Base-by-base conservation (phyloP, 2,888 invertebrate genomes). In the Agrilus cyanescens region DNA sequence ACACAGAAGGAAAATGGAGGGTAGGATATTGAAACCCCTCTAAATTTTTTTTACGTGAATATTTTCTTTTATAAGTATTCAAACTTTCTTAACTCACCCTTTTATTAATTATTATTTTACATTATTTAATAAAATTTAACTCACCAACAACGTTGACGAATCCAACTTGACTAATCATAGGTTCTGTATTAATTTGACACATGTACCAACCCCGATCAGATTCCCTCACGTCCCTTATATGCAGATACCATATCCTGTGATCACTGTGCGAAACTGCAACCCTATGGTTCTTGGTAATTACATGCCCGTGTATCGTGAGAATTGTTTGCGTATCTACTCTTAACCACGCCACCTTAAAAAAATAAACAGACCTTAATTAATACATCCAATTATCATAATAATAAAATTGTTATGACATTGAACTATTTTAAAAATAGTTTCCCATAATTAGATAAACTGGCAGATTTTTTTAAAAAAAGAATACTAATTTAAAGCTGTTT, bases 281-380 rank as follows among this genome's bases (percentile, higher is more conserved):
- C 53, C 89, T 76, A 66, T 88, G 86, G 69, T 88, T 89, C 70
- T 89, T 85, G 45, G 89, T 89, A 65, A 89, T 89, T 61, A 89
- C 87, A 70, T 89, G 86, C 56, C 79, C 82, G 49, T 87, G 87
- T 57, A 90, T 89, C 35, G 88, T 88, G 54, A 90, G 74, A 56
- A 90, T 87, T 7, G 88, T 89, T 65, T 90, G 89, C 30, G 88
- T 89, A 70, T 89, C 89, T 43, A 89, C 88, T 49, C 87, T 78
- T 44, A 89, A 72, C 88, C 89, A 90, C 59, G 89, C 89, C 58
- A 89, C 87, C 89, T 90, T 69, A 34, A 69, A 68, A 8, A 10
- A 10, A 2, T 10, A 20, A 7, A 20, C 5, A 20, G 6, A 20
- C 62, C n/a, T 20, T 20, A 7, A 4, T 20, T 20, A 25, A 10